phyloP scores from a whole-genome alignment of 1,140 invertebrate genomes.

The Geopemphigus sp. region DNA sequence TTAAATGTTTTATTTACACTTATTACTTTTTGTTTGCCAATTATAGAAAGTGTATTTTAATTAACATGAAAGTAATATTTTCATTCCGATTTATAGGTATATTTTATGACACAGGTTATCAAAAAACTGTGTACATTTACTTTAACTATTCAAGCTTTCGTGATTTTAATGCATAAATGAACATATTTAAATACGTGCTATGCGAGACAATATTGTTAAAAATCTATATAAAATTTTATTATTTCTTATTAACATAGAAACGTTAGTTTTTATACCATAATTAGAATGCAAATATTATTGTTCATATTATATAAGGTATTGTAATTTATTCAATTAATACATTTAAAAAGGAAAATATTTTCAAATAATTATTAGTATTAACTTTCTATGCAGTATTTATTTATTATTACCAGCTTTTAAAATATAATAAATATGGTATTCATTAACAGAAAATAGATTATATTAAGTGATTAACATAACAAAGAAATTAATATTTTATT shows the following conservation, averaged over 20 bases:
- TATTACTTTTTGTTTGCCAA: too few species aligned
- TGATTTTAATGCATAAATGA: background rate
- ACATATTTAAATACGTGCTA: background rate
- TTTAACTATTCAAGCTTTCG: background rate
- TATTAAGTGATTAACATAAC: background rate
- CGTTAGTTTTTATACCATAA: too few species aligned
- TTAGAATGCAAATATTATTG: background rate
- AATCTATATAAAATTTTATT: background rate
- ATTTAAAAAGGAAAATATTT: background rate
- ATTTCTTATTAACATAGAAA: too few species aligned
- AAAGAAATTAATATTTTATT: background rate
- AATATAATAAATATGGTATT: background rate
- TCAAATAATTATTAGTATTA: constrained; percentile 13
- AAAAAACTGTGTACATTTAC: background rate
- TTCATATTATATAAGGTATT: too few species aligned
- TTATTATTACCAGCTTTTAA: background rate
- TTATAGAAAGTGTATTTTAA: background rate
- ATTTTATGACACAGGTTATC: background rate
- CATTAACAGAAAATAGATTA: background rate
- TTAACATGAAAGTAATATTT: background rate
- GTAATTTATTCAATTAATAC: too few species aligned
- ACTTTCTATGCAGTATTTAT: background rate
- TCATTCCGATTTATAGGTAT: background rate
- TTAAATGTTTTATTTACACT: background rate
- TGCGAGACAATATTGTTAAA: background rate